Percentiles rank a stretch among this genome's conserved stretches.
Conservation (phyloP, 1,140 invertebrate species). For the Halictus rubicundus region DNA sequence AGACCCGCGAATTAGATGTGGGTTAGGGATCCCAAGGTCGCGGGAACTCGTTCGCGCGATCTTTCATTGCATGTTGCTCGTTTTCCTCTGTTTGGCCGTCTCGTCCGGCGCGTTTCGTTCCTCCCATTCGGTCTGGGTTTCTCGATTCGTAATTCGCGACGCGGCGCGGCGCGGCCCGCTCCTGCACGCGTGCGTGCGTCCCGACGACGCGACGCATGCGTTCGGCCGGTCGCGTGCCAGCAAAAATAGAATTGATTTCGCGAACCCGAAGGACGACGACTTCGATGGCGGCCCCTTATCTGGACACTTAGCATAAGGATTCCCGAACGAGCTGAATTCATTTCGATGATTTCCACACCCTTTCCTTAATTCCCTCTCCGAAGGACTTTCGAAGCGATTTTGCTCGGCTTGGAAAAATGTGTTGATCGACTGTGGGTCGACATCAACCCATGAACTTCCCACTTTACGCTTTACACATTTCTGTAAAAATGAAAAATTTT, state of each 20-base stretch:
- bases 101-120: constrained; percentile 29
- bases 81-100: constrained; percentile 50
- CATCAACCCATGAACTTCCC: too few relatives aligned
- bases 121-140: not conserved
- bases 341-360: not conserved
- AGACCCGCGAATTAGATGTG: constrained; percentile 56
- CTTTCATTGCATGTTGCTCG: constrained; percentile 9
- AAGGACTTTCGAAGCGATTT: too few relatives aligned
- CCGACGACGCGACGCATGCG: constrained; percentile 52
- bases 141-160: not conserved
- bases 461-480: too few relatives aligned
- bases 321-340: not conserved
- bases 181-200: constrained; percentile 34
- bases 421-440: too few relatives aligned
- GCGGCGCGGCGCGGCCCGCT: constrained; percentile 17
- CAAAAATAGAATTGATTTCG: constrained; percentile 2
- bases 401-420: too few relatives aligned
- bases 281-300: not conserved
- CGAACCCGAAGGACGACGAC: not conserved
- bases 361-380: not conserved
- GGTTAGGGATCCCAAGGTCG: constrained; percentile 62
- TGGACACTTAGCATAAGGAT: not conserved
- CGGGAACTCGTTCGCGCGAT: constrained; percentile 36
- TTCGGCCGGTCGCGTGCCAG: constrained; percentile 57
- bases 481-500: too few relatives aligned